Evolutionary conservation across 1,140 invertebrate species (phyloP), one percentile per base, ranked within the genome.

Genomic region (Lepidurus arcticus): DNA sequence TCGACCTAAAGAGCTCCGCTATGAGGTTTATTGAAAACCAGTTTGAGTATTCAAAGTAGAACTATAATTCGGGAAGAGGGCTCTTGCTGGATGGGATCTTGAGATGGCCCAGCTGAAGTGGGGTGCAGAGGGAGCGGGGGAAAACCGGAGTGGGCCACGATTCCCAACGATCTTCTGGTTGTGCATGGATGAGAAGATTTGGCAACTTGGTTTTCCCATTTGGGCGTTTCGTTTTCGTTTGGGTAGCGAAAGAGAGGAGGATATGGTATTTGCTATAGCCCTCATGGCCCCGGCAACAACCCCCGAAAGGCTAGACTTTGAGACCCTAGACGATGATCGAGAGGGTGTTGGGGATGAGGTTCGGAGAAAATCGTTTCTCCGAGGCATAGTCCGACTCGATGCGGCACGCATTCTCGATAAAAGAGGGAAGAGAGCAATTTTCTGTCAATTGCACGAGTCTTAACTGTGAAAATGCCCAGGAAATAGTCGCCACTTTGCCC

Each of bases 391-490:
- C 34, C 53, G 8, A 65, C 53, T 65, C 53, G 53, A 21, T n/a
- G 5, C 53, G 53, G 53, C 53, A 65, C 21, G 53, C 10, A 7
- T n/a, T 65, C 21, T 7, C 16, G 53, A 9, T 65, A 65, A 65
- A 65, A 65, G 53, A 65, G 53, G 53, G 53, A 65, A 21, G 53
- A 65, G n/a, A 65, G 53, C 53, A 65, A 65, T 65, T 65, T 65
- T 65, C 53, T 65, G 53, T 65, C 53, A 65, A 65, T 65, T n/a
- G 53, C 53, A n/a, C 53, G 53, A 7, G 16, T 21, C 34, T 34
- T 21, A 65, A 65, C 21, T 65, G 53, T 65, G 53, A 21, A 65
- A 65, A 65, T 65, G n/a, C 53, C 21, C 21, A 65, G 53, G 53
- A 16, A 65, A 65, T 65, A 21, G 53, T 65, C 21, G 21, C 53